Conservation (phyloP, 2,888 invertebrate species). For the Cheilosia variabilis region DNA sequence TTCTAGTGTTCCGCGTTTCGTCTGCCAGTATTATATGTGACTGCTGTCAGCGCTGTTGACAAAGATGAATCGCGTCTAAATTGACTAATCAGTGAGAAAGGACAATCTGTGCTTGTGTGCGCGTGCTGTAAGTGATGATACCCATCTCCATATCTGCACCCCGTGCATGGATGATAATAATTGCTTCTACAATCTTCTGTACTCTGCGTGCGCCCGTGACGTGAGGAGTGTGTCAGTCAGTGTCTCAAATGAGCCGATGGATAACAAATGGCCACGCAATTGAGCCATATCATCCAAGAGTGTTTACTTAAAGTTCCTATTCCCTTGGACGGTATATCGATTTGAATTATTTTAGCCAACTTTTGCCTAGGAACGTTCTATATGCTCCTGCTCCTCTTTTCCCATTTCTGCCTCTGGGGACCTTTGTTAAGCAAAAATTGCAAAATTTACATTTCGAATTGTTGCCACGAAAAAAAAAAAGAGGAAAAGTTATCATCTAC, state of each 20-base stretch:
- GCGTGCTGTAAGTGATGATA: slow-evolving; percentile 62
- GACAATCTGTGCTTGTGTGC: slow-evolving; percentile 31
- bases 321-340: slow-evolving; percentile 22
- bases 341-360: slow-evolving; percentile 59
- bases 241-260: slow-evolving; percentile 44
- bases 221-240: slow-evolving; percentile 36
- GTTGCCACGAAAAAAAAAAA: slow-evolving; percentile 47
- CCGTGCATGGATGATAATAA: slow-evolving; percentile 42
- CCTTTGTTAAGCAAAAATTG: slow-evolving; percentile 66
- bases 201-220: slow-evolving; percentile 1
- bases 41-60: slow-evolving; percentile 40
- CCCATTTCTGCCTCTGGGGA: slow-evolving; percentile 62
- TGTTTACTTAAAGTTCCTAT: slow-evolving; percentile 38
- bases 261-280: slow-evolving; percentile 38
- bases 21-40: slow-evolving; percentile 26
- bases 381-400: slow-evolving; percentile 24
- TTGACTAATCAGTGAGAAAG: slow-evolving; percentile 73
- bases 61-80: slow-evolving; percentile 70
- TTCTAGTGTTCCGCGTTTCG: slow-evolving; percentile 48
- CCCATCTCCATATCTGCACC: slow-evolving; percentile 46
- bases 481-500: slow-evolving; percentile 69
- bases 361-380: slow-evolving; percentile 38
- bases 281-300: slow-evolving; percentile 25
- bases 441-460: slow-evolving; percentile 75
- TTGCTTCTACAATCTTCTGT: slow-evolving; percentile 45